Base-by-base conservation (phyloP, 1,140 invertebrate genomes). In the Drosophila ananassae region DNA sequence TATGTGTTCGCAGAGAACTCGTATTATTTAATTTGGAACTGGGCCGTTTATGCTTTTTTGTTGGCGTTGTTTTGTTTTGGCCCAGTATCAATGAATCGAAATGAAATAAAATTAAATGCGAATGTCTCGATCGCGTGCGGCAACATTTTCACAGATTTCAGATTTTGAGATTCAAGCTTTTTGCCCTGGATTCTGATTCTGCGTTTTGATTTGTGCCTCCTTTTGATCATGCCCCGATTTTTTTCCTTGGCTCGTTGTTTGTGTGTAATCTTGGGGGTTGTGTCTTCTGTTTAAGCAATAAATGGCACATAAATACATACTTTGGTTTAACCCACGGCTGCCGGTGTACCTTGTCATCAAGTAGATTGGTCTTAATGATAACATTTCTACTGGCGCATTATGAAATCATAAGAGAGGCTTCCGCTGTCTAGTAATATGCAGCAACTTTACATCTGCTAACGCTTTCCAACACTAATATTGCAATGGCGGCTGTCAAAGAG, bases 1-100 rank as follows among this genome's bases (percentile, higher is more conserved):
- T 28, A 28, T 28, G 25, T 28, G 6, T 28, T 28, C 5, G 34
- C 34, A 4, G 39, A 34, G 58, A 44, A 51, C 53, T 75, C 74
- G 66, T 89, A 89, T 89, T 89, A 89, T 89, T 89, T 89, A 89
- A 89, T 89, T 89, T 89, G 79, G 72, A 77, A 89, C 79, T 79
- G 82, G 74, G 75, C 57, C 58, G 60, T 3, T 46, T 48, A 57
- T 50, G 30, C 10, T 47, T 55, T 53, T 25, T 61, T 6, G 28
- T 22, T n/a, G 13, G 5, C 66, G 64, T 60, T 72, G 39, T 55
- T 41, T 61, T 69, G 34, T 53, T 50, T 47, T 63, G 58, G 22
- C 17, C 41, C 37, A 57, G 75, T 89, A 83, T 89, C 83, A 89
- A 89, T 89, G 83, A 89, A 89, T 89, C 76, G 79, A 79, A 89